A percentile compares a stretch with the other conserved stretches of the same genome.
These are phyloP conservation scores for Palythoa grandiflora DNA, from an alignment of 92 coral and sea anemone species.

Conservation along the genomic window DNA sequence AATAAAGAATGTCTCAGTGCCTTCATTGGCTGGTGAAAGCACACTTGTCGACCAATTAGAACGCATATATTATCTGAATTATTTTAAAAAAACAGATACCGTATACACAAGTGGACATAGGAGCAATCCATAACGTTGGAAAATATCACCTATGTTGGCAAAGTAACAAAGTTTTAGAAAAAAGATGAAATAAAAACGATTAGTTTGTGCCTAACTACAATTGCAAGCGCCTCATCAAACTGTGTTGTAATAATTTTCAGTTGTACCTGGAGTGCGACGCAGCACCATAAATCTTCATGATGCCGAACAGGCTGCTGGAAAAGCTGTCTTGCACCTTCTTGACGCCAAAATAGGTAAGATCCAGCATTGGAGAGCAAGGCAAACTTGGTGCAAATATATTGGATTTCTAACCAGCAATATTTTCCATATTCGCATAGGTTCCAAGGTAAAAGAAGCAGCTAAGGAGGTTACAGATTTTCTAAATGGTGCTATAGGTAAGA, in stretches of 20 bases:
- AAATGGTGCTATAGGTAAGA: conserved; percentile 86
- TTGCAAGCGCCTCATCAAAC: not conserved
- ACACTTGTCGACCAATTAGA: too few relatives aligned
- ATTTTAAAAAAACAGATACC: too few relatives aligned
- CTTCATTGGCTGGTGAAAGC: too few relatives aligned
- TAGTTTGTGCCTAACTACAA: not conserved
- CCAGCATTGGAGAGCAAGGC: not conserved
- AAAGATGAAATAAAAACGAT: not conserved
- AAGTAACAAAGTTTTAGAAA: not conserved
- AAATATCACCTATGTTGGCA: not conserved
- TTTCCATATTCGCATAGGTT: conserved; percentile 54
- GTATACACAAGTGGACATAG: too few relatives aligned
- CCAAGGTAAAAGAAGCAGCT: conserved; percentile 92
- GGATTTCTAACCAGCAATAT: not conserved
- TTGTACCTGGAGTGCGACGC: conserved; percentile 71
- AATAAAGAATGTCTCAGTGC: too few relatives aligned
- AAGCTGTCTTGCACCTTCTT: conserved; percentile 88
- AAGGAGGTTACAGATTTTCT: conserved; percentile 93
- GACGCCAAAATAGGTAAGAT: conserved; percentile 93
- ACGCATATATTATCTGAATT: too few relatives aligned
- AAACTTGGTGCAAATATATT: too few relatives aligned
- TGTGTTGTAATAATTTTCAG: conserved; percentile 24
- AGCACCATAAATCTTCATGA: conserved; percentile 51
- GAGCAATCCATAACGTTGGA: too few relatives aligned
- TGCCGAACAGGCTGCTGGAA: conserved; percentile 87